phyloP scores from a whole-genome alignment of 1,140 invertebrate species.

The Diprion similis region DNA sequence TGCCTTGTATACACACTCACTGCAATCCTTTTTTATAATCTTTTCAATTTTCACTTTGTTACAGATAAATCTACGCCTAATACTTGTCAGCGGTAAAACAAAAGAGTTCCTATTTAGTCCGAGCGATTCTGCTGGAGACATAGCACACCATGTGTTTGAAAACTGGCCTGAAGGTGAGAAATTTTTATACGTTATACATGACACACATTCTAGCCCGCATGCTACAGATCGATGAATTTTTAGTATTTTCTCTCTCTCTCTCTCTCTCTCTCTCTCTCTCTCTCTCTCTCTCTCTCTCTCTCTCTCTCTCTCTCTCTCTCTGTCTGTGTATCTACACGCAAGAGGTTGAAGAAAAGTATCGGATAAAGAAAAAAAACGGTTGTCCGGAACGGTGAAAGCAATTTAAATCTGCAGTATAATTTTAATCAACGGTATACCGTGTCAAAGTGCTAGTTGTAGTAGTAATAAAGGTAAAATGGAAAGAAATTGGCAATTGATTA shows the following conservation, averaged over 20 bases:
- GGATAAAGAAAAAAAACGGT: conserved; percentile 18
- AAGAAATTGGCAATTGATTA: conserved; percentile 19
- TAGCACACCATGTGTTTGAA: conserved; percentile 98
- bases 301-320: neutral
- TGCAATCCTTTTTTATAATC: too few relatives aligned
- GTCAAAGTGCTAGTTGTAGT: too few relatives aligned
- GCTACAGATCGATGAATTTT: neutral
- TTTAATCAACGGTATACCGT: too few relatives aligned
- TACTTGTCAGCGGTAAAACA: conserved; percentile 97
- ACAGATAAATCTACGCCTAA: conserved; percentile 96
- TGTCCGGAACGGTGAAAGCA: too few relatives aligned
- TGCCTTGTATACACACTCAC: too few relatives aligned
- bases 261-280: neutral
- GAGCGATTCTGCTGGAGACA: conserved; percentile 96
- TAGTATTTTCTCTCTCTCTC: neutral
- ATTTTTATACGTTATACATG: conserved; percentile 18
- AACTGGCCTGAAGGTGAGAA: conserved; percentile 94
- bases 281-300: neutral
- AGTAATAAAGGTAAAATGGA: too few relatives aligned
- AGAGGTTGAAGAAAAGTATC: neutral
- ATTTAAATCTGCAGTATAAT: too few relatives aligned
- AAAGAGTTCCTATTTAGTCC: conserved; percentile 98
- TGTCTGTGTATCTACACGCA: neutral
- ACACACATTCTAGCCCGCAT: neutral
- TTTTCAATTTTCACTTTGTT: neutral